phyloP scores from a whole-genome alignment of 2,113 vertebrate species.

The Lophochroa leadbeateri region DNA sequence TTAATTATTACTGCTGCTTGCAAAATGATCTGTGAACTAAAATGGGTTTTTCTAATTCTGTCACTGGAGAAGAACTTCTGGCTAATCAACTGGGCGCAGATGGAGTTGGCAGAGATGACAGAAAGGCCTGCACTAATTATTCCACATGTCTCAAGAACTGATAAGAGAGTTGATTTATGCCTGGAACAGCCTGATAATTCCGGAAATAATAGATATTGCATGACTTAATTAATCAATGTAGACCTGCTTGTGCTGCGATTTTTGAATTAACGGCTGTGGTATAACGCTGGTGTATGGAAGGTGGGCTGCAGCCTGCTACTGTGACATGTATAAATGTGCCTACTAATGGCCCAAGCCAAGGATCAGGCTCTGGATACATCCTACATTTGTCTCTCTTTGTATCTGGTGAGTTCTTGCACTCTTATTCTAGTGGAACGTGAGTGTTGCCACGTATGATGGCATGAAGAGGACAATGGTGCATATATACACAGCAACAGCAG shows the following conservation, averaged over 20 bases:
- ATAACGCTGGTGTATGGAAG: neutral
- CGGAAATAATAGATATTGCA: neutral
- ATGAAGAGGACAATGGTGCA: neutral
- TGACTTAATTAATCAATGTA: neutral
- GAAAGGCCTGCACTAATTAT: neutral
- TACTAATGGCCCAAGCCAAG: neutral
- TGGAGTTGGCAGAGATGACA: neutral
- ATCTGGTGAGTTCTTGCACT: neutral
- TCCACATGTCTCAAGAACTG: neutral
- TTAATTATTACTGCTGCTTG: neutral
- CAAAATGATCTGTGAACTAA: neutral
- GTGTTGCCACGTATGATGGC: fast-evolving
- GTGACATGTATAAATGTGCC: neutral
- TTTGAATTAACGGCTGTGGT: neutral
- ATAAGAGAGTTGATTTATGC: slow-evolving; percentile 8
- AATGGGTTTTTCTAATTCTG: slow-evolving; percentile 10
- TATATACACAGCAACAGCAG: neutral
- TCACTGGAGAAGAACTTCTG: neutral
- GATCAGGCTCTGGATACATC: neutral
- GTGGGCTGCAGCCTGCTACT: neutral
- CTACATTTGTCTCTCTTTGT: fast-evolving
- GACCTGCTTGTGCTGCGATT: neutral
- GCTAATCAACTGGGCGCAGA: slow-evolving; percentile 12
- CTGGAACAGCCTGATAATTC: slow-evolving; percentile 1
- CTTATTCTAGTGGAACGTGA: neutral